phyloP scores from a whole-genome alignment of 2,797 vertebrate species.

The Aphelocoma californica region DNA sequence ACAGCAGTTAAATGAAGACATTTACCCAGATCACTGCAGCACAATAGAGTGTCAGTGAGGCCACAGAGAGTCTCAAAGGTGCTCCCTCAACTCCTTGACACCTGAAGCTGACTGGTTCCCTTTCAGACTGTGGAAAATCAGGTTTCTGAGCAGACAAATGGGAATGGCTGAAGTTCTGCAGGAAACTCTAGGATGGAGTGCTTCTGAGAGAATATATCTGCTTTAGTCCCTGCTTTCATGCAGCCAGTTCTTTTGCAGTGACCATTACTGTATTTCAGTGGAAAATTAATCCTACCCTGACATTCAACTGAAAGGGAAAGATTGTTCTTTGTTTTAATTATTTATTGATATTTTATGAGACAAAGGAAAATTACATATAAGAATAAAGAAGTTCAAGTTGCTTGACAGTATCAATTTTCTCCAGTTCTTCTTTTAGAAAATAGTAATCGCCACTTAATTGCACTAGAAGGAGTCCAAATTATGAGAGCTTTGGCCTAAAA shows the following conservation, averaged over 20 bases:
- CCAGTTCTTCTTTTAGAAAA: not conserved
- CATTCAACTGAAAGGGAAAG: not conserved
- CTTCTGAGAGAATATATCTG: not conserved
- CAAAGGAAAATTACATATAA: not conserved
- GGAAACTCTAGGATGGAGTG: not conserved
- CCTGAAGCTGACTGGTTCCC: not conserved
- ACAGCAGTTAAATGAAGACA: not conserved
- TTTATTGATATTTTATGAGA: not conserved
- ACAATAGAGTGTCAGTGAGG: not conserved
- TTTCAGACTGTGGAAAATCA: not conserved
- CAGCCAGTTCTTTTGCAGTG: not conserved
- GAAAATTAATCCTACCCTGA: not conserved
- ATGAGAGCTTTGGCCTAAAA: not conserved
- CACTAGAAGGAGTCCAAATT: not conserved
- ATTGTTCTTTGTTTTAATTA: not conserved
- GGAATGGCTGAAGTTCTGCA: not conserved
- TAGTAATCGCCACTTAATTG: not conserved
- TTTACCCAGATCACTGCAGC: accelerated
- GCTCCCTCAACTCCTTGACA: not conserved
- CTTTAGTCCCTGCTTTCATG: not conserved
- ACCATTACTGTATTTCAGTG: not conserved
- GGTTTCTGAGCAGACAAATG: not conserved
- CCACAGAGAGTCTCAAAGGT: not conserved
- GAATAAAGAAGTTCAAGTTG: not conserved
- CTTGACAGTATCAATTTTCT: not conserved